A percentile compares a stretch with the other conserved stretches of the same genome.
phyloP scores from a whole-genome alignment of 2,113 vertebrate species.

The Astur gentilis region DNA sequence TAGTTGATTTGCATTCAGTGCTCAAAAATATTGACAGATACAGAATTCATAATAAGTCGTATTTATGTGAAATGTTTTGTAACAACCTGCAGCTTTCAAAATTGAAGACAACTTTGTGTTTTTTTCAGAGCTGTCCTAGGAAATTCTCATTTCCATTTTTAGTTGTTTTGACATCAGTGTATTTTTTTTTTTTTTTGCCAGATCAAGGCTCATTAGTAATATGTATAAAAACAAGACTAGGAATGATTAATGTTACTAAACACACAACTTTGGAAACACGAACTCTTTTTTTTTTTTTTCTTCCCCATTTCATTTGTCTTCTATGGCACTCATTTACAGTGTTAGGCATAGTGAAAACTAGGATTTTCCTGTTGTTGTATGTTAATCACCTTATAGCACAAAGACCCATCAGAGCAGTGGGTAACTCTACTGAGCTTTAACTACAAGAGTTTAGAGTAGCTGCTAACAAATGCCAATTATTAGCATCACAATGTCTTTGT shows the following conservation, averaged over 20 bases:
- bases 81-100: neutral
- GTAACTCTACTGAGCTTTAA: neutral
- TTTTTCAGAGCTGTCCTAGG: neutral
- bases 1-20: neutral
- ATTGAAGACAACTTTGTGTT: neutral
- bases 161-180: neutral
- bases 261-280: neutral
- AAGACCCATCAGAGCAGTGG: neutral
- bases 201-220: neutral
- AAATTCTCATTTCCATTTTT: neutral
- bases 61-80: neutral
- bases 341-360: neutral
- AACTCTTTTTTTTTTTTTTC: neutral
- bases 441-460: neutral
- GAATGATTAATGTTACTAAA: neutral
- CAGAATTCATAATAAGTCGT: neutral
- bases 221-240: neutral
- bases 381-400: neutral
- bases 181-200: neutral
- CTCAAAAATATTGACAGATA: neutral
- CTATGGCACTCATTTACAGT: rapidly evolving
- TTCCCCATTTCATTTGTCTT: neutral
- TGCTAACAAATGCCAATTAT: neutral
- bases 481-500: neutral
- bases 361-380: neutral